Evolutionary conservation across 2,113 vertebrate genomes (phyloP).

Genomic region (Tetraodon nigroviridis): DNA sequence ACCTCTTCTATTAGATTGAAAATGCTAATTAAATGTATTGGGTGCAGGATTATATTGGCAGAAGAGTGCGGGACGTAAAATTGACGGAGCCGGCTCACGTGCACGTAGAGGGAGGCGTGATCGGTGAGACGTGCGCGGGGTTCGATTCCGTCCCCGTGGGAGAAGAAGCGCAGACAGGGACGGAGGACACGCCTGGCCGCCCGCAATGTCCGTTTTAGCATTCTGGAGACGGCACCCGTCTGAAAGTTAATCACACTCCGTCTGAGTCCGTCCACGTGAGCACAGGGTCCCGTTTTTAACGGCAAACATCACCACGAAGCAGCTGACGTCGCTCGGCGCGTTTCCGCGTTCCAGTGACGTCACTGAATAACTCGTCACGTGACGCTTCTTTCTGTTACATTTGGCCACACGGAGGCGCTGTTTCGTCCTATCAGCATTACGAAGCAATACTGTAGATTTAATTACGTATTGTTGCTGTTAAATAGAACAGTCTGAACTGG

Average conservation of each 20-base stretch:
- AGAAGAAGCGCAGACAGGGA: slow-evolving; percentile 15
- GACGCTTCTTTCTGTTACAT: background rate
- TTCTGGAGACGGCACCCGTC: background rate
- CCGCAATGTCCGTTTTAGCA: slow-evolving; percentile 7
- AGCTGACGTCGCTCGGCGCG: background rate
- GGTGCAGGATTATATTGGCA: background rate
- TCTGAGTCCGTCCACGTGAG: background rate
- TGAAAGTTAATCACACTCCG: background rate
- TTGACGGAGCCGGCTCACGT: slow-evolving; percentile 61
- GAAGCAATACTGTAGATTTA: too few relatives aligned
- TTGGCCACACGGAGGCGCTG: slow-evolving; percentile 31
- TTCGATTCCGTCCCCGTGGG: background rate
- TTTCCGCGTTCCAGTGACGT: slow-evolving; percentile 6
- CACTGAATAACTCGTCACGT: slow-evolving; percentile 19
- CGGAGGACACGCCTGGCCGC: slow-evolving; percentile 6
- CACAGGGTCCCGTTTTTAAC: background rate
- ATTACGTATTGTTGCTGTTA: too few relatives aligned
- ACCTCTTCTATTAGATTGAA: background rate
- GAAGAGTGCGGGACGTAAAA: background rate
- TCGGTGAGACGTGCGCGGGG: slow-evolving; percentile 6
- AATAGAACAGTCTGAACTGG: too few relatives aligned
- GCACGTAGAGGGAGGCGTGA: slow-evolving; percentile 73
- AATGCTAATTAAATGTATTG: background rate
- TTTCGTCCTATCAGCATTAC: background rate
- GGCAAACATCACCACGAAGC: background rate